Percentiles rank a stretch among this genome's conserved stretches.
Conservation (phyloP, 2,113 vertebrate species). For the Petromus typicus region DNA sequence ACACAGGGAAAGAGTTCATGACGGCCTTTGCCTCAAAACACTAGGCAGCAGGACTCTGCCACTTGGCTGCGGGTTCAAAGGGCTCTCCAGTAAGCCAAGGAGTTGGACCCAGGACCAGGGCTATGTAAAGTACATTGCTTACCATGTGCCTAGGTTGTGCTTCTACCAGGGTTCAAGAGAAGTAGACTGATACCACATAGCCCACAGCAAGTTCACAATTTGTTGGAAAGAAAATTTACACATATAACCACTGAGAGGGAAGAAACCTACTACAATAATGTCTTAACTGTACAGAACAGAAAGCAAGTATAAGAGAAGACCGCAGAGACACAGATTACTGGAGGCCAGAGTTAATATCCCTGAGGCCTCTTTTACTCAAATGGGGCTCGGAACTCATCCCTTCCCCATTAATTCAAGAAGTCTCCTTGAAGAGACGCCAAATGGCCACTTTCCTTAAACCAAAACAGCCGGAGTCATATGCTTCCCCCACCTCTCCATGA, state of each 20-base stretch:
- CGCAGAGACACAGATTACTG: slow-evolving; percentile 55
- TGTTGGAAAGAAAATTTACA: slow-evolving; percentile 53
- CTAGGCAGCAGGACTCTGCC: background rate
- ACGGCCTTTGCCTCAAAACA: background rate
- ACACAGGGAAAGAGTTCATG: background rate
- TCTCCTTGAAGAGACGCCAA: background rate
- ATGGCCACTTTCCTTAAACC: slow-evolving; percentile 55
- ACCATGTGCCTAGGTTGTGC: slow-evolving; percentile 1
- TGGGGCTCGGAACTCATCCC: slow-evolving; percentile 64
- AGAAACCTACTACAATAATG: slow-evolving; percentile 58
- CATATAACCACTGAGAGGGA: slow-evolving; percentile 61
- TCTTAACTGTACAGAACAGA: slow-evolving; percentile 65
- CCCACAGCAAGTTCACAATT: slow-evolving; percentile 3
- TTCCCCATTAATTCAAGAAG: slow-evolving; percentile 50
- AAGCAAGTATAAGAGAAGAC: slow-evolving; percentile 68
- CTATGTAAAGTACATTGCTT: background rate
- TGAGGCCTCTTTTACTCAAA: slow-evolving; percentile 44
- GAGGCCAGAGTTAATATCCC: slow-evolving; percentile 69
- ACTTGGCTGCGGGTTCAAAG: background rate
- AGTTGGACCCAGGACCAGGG: background rate
- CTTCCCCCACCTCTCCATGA: background rate
- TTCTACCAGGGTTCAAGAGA: background rate
- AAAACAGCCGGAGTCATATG: slow-evolving; percentile 61
- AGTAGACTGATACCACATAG: background rate
- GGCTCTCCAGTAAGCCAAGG: background rate